These are phyloP conservation scores for Gryllus longicercus DNA, from an alignment of 2,888 invertebrate species.

Conservation along the genomic window DNA sequence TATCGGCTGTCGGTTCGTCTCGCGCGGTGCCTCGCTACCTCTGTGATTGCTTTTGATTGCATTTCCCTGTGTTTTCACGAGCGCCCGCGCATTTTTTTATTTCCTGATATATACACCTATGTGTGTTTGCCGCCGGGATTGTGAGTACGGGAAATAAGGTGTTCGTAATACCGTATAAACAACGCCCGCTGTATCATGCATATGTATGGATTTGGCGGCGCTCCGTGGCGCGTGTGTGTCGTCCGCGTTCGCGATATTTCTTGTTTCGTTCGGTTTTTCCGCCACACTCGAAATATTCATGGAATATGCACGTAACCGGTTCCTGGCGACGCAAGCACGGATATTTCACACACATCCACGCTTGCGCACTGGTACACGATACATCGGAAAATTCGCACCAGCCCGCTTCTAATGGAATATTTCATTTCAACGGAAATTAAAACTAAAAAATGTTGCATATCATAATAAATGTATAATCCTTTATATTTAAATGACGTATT, in stretches of 20 bases:
- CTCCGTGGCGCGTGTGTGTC: not conserved
- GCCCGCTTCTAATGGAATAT: too few relatives aligned
- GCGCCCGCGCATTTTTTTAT: not conserved
- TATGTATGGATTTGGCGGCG: not conserved
- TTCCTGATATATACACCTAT: constrained; percentile 17
- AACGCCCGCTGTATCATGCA: not conserved
- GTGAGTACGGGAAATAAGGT: not conserved
- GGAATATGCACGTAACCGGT: not conserved
- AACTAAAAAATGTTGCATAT: too few relatives aligned
- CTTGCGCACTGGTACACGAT: too few relatives aligned
- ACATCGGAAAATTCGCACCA: too few relatives aligned
- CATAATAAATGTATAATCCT: too few relatives aligned
- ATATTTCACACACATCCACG: too few relatives aligned
- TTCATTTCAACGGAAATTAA: too few relatives aligned
- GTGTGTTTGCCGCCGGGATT: constrained; percentile 17
- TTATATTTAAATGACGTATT: too few relatives aligned
- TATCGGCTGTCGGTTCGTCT: constrained; percentile 6
- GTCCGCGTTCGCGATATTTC: constrained; percentile 5
- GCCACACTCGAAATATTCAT: not conserved
- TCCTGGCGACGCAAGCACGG: too few relatives aligned
- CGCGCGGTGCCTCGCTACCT: constrained; percentile 17
- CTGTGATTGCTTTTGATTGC: constrained; percentile 11
- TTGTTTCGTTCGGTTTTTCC: constrained; percentile 21
- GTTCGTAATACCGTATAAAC: constrained; percentile 17
- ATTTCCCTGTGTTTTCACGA: constrained; percentile 10